Conservation (phyloP, 2,113 vertebrate species). For the Oncorhynchus mykiss region DNA sequence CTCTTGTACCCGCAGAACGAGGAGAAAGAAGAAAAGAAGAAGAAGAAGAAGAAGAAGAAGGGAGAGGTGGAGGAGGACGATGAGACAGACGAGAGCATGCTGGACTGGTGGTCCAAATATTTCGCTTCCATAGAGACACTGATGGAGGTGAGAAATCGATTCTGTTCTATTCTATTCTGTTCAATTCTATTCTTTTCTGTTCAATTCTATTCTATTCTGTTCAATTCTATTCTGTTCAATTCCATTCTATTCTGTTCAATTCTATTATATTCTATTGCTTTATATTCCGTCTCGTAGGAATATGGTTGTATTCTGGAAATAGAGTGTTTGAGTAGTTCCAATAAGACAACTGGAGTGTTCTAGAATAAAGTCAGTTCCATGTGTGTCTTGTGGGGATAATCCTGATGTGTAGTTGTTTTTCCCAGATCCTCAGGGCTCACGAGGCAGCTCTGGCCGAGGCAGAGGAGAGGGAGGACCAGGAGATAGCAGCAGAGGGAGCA, state of each 20-base stretch:
- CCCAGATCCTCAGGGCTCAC: slow-evolving; percentile 85
- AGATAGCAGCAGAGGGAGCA: slow-evolving; percentile 81
- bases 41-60: slow-evolving; percentile 83
- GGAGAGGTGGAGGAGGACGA: slow-evolving; percentile 85
- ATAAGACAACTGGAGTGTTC: no score
- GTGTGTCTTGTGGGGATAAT: not conserved
- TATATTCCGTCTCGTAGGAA: no score
- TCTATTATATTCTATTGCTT: not conserved
- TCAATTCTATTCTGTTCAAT: not conserved
- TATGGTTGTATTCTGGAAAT: no score
- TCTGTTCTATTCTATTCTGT: not conserved
- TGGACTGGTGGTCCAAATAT: slow-evolving; percentile 99
- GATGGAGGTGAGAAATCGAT: slow-evolving; percentile 81
- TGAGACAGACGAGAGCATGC: slow-evolving; percentile 87
- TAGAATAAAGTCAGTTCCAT: not conserved
- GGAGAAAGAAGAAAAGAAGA: slow-evolving; percentile 78
- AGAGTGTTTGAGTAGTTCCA: no score
- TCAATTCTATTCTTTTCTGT: not conserved
- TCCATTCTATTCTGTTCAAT: not conserved
- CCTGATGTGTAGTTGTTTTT: slow-evolving; percentile 21
- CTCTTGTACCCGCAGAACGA: slow-evolving; percentile 62
- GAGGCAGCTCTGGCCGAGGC: slow-evolving; percentile 83
- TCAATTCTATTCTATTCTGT: no score
- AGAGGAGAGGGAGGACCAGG: slow-evolving; percentile 91
- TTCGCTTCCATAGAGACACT: slow-evolving; percentile 95